These are phyloP conservation scores for Zoroaster sp. DNA, from an alignment of 53 echinoderm and acorn worm species.

Conservation along the genomic window DNA sequence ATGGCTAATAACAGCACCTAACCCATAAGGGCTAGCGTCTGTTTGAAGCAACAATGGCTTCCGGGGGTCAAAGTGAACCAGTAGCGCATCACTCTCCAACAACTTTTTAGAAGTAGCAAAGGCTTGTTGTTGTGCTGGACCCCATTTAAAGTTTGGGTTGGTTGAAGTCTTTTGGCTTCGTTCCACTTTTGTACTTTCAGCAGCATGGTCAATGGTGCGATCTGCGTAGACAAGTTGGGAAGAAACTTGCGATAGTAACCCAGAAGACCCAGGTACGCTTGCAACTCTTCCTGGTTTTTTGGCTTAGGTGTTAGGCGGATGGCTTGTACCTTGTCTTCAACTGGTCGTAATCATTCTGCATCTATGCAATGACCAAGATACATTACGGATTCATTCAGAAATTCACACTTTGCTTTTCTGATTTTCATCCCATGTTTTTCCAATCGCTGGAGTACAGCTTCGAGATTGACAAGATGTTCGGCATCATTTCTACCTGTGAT, in stretches of 20 bases:
- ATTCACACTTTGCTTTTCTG: constrained; percentile 57
- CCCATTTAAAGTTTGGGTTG: constrained; percentile 35
- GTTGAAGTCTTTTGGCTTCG: too few species aligned
- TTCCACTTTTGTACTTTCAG: too few species aligned
- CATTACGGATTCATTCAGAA: constrained; percentile 23
- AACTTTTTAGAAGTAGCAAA: constrained; percentile 22
- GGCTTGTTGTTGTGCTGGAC: not conserved
- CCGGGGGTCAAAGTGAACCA: constrained; percentile 17
- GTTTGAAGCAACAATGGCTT: constrained; percentile 52
- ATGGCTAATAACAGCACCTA: constrained; percentile 65
- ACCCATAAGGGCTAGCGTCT: constrained; percentile 68
- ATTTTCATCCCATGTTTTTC: constrained; percentile 41
- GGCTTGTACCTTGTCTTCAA: constrained; percentile 29
- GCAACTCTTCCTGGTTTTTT: constrained; percentile 53
- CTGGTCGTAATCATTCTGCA: constrained; percentile 35
- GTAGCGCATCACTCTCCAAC: not conserved
- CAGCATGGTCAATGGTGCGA: constrained; percentile 27
- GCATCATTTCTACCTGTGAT: constrained; percentile 55
- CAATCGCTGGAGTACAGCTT: constrained; percentile 25
- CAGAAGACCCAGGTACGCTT: constrained; percentile 56
- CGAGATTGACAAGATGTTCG: constrained; percentile 60
- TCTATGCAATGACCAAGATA: constrained; percentile 54
- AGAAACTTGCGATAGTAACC: constrained; percentile 59
- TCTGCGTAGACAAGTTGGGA: constrained; percentile 28
- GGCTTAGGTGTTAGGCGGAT: constrained; percentile 47